Evolutionary conservation across 2,797 vertebrate species (phyloP), one percentile per base, ranked within the genome.

Genomic region (Pseudopleuronectes americanus): DNA sequence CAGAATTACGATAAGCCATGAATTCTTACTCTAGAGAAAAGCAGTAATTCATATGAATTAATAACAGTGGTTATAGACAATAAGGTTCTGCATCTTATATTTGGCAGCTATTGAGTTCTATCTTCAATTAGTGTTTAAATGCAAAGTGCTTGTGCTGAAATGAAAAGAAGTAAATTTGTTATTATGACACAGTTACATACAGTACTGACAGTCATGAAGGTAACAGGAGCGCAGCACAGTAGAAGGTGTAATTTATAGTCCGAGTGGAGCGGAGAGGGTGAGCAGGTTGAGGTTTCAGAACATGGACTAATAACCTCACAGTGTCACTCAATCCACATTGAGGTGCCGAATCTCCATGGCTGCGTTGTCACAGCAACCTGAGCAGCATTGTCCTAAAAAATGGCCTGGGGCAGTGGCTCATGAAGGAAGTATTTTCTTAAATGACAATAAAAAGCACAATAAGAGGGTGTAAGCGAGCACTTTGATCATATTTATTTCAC

Each of bases 391-490:
- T 89, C 78, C 73, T 73, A 38, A 10, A 64, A 43, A 12, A 69
- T 65, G 60, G 70, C 90, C 82, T 2, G 8, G 45, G 87, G 88
- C 84, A 65, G 36, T 84, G 84, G 74, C 77, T 80, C 81, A 68
- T 52, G 74, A 64, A 91, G 89, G 88, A 92, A 91, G 87, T 77
- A 66, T 90, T 91, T 90, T 89, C 86, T 91, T 90, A 91, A 90
- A 91, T 88, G 81, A 91, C 91, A 88, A 87, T 91, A 91, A 91
- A 91, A 86, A 85, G 76, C 64, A 92, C 83, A 91, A 90, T 80
- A 53, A 59, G 57, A 80, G 21, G 79, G 71, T 82, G 89, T 86
- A 88, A 92, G 73, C 1, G 81, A 91, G 87, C 72, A 17, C 76
- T 86, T 92, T 91, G 90, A 92, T 91, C 82, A 45, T 81, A 80